phyloP scores from a whole-genome alignment of 2,888 invertebrate species.

The Coecobrya sp. region DNA sequence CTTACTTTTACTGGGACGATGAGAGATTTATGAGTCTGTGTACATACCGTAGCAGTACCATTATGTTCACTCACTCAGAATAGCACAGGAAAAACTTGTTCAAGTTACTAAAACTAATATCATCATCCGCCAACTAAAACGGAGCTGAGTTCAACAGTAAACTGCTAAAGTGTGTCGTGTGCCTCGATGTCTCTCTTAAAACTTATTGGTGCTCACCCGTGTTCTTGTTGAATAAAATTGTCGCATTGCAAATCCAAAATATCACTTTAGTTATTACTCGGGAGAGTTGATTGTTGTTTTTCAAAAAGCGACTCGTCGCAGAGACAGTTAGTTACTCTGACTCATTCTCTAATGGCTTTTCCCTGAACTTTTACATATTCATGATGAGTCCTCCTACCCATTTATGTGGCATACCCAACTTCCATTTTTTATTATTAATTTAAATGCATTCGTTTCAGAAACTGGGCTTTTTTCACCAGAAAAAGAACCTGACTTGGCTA shows the following conservation, averaged over 20 bases:
- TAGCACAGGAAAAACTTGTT: conserved; percentile 44
- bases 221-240: conserved; percentile 58
- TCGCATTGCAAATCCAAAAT: conserved; percentile 67
- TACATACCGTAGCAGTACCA: neutral
- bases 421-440: conserved; percentile 63
- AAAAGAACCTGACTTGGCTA: conserved; percentile 47
- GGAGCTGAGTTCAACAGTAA: conserved; percentile 29
- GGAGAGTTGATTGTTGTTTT: conserved; percentile 60
- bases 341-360: conserved; percentile 54
- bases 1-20: conserved; percentile 22
- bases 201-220: neutral
- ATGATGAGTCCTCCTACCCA: conserved; percentile 30
- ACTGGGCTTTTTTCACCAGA: conserved; percentile 70
- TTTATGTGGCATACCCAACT: neutral
- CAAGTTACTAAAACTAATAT: conserved; percentile 40
- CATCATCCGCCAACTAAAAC: conserved; percentile 13
- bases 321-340: conserved; percentile 7
- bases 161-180: conserved; percentile 65
- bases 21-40: conserved; percentile 39
- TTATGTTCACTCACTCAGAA: conserved; percentile 15
- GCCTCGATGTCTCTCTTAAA: neutral
- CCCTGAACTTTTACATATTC: conserved; percentile 73
- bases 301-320: conserved; percentile 73
- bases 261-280: conserved; percentile 58
- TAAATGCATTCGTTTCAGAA: conserved; percentile 58